These are phyloP conservation scores for Galeopterus variegatus DNA, from an alignment of 2,113 vertebrate species.

Conservation along the genomic window DNA sequence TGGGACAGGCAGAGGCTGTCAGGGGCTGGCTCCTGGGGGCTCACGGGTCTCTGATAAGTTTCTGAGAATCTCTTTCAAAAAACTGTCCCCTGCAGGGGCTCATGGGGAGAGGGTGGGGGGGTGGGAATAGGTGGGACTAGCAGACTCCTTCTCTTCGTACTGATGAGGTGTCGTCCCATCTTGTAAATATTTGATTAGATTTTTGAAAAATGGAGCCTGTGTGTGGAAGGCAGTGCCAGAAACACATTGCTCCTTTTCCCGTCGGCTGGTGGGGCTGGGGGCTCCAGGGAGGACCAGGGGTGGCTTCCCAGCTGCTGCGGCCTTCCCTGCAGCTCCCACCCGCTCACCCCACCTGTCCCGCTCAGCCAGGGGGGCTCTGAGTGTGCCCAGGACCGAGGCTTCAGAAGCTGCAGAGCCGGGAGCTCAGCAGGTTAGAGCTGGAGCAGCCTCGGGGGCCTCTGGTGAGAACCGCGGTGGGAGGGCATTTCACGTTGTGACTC, in stretches of 20 bases:
- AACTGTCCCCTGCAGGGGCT: not conserved
- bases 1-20: fast-evolving
- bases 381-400: fast-evolving
- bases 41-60: not conserved
- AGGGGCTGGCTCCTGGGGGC: not conserved
- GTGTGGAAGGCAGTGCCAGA: not conserved
- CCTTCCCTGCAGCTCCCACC: fast-evolving
- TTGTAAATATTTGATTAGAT: slow-evolving; percentile 60
- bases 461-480: not conserved
- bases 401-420: not conserved
- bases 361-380: not conserved
- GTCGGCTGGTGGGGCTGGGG: not conserved
- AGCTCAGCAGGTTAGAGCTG: not conserved
- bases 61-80: not conserved
- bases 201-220: slow-evolving; percentile 37
- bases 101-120: not conserved
- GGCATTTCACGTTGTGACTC: not conserved
- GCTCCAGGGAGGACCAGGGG: too few relatives aligned
- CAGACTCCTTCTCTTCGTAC: not conserved
- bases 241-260: fast-evolving
- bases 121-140: too few relatives aligned
- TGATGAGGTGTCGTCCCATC: not conserved
- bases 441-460: too few relatives aligned
- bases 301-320: not conserved
- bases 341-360: not conserved